Evolutionary conservation across 2,113 vertebrate species (phyloP).

Genomic region (Prietella phreatophila): DNA sequence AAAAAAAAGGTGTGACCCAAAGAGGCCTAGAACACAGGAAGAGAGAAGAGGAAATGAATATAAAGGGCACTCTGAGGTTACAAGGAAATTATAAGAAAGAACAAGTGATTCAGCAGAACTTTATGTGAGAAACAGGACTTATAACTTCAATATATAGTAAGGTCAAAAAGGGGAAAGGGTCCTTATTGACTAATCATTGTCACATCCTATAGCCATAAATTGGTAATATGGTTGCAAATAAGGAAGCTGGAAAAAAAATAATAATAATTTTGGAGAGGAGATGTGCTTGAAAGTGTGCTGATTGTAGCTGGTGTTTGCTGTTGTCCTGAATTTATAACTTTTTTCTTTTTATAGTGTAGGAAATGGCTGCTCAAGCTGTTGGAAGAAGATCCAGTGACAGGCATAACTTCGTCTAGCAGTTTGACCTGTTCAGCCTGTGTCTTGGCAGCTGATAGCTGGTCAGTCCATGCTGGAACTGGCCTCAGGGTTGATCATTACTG

Average conservation of each 20-base stretch:
- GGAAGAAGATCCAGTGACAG: not conserved
- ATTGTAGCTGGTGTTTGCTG: not conserved
- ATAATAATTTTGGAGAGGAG: not conserved
- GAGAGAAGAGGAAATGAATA: not conserved
- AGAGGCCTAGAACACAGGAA: not conserved
- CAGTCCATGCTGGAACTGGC: too few species aligned
- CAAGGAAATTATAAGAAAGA: not conserved
- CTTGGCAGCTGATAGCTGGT: too few species aligned
- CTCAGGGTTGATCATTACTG: too few species aligned
- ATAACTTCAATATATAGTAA: not conserved
- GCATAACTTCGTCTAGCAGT: too few species aligned
- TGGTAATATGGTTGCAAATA: not conserved
- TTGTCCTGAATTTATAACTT: not conserved
- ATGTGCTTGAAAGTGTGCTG: not conserved
- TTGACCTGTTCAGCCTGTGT: too few species aligned
- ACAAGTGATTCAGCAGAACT: not conserved
- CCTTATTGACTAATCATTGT: not conserved
- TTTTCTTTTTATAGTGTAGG: not conserved
- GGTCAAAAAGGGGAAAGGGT: not conserved
- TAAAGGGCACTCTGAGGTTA: not conserved
- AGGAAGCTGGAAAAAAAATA: not conserved
- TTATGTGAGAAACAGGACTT: too few species aligned
- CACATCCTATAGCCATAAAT: not conserved
- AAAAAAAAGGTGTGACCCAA: too few species aligned
- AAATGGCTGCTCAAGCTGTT: not conserved